Conservation (phyloP, 2,797 vertebrate species). For the Poecilia wingei region DNA sequence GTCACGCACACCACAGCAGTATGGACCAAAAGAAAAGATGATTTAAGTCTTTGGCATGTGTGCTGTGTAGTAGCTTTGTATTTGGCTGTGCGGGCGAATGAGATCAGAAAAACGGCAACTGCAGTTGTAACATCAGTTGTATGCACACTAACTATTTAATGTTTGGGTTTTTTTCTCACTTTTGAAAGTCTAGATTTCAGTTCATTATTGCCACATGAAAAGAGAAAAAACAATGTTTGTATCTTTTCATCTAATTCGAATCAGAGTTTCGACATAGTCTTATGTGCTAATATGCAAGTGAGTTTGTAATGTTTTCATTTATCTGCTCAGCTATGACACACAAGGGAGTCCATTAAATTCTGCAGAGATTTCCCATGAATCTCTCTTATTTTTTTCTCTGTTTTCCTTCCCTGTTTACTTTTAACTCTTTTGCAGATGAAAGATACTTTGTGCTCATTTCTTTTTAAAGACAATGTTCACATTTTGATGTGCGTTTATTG, state of each 20-base stretch:
- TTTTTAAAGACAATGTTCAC: too few species aligned
- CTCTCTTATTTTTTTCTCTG: constrained; percentile 6
- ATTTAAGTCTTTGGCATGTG: constrained; percentile 14
- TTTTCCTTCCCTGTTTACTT: constrained; percentile 26
- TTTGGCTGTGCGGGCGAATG: neutral
- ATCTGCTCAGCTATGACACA: constrained; percentile 16
- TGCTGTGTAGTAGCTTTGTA: neutral
- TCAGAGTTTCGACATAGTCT: neutral
- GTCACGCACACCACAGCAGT: constrained; percentile 20
- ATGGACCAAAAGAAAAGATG: constrained; percentile 13
- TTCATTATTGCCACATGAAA: constrained; percentile 12
- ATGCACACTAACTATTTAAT: constrained; percentile 10
- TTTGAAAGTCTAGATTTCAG: constrained; percentile 21
- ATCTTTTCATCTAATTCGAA: neutral
- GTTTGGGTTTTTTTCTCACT: constrained; percentile 36
- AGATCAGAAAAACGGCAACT: neutral
- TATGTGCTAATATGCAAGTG: constrained; percentile 7
- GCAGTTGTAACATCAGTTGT: neutral
- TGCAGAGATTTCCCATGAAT: constrained; percentile 36
- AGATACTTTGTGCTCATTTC: constrained; percentile 36
- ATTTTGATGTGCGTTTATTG: too few species aligned
- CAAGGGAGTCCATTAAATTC: constrained; percentile 33
- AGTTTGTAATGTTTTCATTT: constrained; percentile 25
- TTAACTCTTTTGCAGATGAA: constrained; percentile 52
- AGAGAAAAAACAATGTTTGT: neutral